These are phyloP conservation scores for Conus ventricosus DNA, from an alignment of 1,140 invertebrate genomes.

Conservation along the genomic window DNA sequence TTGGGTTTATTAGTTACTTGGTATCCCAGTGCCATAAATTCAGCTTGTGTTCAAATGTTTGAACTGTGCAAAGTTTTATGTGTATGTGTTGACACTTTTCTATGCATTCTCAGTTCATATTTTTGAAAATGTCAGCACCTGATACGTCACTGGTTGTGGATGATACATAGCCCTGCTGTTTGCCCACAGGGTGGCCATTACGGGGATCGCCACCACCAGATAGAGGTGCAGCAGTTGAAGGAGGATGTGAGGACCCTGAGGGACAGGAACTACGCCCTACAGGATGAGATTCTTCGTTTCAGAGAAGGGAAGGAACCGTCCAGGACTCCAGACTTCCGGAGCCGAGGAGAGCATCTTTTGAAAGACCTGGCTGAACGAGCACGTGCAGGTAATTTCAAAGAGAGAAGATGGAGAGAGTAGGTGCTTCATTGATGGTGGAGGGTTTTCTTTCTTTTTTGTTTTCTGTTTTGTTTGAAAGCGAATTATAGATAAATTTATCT, in stretches of 20 bases:
- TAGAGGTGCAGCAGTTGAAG: conserved; percentile 56
- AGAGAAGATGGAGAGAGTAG: too few species aligned
- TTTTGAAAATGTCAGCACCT: too few species aligned
- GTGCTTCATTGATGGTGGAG: too few species aligned
- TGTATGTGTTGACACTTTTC: too few species aligned
- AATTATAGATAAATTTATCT: too few species aligned
- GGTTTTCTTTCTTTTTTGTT: neutral
- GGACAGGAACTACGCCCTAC: conserved; percentile 61
- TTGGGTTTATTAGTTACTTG: too few species aligned
- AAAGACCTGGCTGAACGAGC: neutral
- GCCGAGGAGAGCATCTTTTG: neutral
- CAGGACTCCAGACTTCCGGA: neutral
- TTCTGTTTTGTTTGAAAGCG: neutral
- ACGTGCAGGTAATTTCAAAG: neutral
- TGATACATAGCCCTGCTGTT: too few species aligned
- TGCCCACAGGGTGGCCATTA: conserved; percentile 38
- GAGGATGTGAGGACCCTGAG: conserved; percentile 55
- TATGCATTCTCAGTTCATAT: too few species aligned
- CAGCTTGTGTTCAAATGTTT: too few species aligned
- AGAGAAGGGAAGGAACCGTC: conserved; percentile 40
- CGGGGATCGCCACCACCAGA: conserved; percentile 35
- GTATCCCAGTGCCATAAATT: too few species aligned
- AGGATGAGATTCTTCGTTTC: conserved; percentile 61
- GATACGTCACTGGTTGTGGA: too few species aligned
- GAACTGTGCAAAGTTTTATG: too few species aligned